Evolutionary conservation across 2,797 vertebrate species (phyloP).

Genomic region (Paguma larvata): DNA sequence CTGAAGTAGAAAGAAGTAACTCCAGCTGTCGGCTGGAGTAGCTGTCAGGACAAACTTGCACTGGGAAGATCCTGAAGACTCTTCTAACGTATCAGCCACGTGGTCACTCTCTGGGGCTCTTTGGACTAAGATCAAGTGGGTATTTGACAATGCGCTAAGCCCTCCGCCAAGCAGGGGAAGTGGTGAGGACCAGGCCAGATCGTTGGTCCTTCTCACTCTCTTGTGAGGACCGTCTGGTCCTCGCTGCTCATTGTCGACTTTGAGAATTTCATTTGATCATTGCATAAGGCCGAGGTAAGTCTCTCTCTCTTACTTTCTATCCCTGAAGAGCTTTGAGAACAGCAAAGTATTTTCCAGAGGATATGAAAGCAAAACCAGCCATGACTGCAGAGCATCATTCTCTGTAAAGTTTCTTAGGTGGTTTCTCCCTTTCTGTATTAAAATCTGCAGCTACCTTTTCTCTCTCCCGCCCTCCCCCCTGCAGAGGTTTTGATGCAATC

Average conservation of each 20-base stretch:
- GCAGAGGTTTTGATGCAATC: conserved; percentile 71
- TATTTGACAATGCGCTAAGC: neutral
- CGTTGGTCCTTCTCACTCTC: neutral
- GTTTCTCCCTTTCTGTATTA: neutral
- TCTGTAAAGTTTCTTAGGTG: neutral
- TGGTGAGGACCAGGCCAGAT: neutral
- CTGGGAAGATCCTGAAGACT: neutral
- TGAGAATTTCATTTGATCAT: neutral
- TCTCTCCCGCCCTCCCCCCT: neutral
- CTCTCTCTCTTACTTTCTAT: conserved; percentile 37
- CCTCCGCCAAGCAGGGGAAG: neutral
- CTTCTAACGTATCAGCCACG: neutral
- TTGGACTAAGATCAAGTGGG: neutral
- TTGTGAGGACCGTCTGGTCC: neutral
- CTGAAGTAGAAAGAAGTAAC: neutral
- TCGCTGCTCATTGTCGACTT: neutral
- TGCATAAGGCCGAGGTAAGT: neutral
- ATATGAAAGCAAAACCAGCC: conserved; percentile 7
- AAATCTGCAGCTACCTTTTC: neutral
- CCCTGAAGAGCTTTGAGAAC: neutral
- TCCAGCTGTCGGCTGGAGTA: neutral
- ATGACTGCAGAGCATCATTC: neutral
- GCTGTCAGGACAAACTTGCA: neutral
- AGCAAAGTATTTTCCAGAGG: neutral
- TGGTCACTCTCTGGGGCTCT: neutral